Evolutionary conservation across 2,797 vertebrate species (phyloP), one percentile per base, ranked within the genome.

Genomic region (Oophaga sylvatica): DNA sequence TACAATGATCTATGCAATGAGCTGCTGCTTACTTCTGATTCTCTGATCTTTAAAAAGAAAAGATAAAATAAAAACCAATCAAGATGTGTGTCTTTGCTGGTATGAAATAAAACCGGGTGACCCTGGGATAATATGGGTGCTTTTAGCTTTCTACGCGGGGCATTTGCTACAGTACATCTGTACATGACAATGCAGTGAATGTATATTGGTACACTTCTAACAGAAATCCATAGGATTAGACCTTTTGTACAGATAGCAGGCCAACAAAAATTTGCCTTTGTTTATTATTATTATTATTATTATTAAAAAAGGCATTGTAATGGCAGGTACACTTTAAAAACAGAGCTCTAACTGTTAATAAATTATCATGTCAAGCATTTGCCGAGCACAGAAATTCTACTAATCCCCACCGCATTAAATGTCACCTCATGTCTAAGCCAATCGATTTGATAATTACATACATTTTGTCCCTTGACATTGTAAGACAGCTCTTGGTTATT

Each of bases 351-450:
- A 67, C 67, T 70, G 71, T 86, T 83, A 86, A 89, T 83, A 86
- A 83, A 82, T 83, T 57, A 82, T 78, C 62, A 83, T 77, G 83
- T 82, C 70, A 86, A 57, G 71, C 70, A 62, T 53, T 79, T 78
- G 65, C 68, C 68, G 71, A 63, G 80, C 67, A 71, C 56, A 79
- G 70, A 82, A 78, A 78, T 80, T 86, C 29, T 56, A 67, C 45
- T 2, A 45, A 82, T 79, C 62, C 56, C 62, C 63, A 70, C 60
- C 57, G 65, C 80, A 76, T 83, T 86, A 86, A 89, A 89, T 89
- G 88, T 86, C 88, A 89, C 26, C 84, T 89, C n/a, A 29, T 89
- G 84, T 82, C 84, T 89, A 71, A 77, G 88, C 84, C 84, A 83
- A 89, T 83, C 87, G 79, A 89, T 86, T 70, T 79, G 80, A 89